Conservation (phyloP, 1,140 invertebrate species). For the Ridgeia piscesae region DNA sequence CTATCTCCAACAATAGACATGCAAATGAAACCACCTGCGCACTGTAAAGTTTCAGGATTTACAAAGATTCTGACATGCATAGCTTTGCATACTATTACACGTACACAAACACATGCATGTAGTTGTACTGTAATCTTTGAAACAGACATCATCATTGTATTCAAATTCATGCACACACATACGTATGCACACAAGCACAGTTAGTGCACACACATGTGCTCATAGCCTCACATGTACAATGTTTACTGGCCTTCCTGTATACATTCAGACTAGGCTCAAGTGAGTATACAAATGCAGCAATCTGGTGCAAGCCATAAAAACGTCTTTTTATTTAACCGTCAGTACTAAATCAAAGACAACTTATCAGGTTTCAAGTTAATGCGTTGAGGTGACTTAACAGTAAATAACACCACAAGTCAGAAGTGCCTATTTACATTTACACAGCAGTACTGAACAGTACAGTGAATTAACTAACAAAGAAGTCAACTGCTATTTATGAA, state of each 20-base stretch:
- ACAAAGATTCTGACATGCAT: conserved; percentile 20
- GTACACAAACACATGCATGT: conserved; percentile 9
- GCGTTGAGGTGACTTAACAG: not conserved
- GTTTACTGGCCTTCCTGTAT: not conserved
- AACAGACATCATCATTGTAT: too few relatives aligned
- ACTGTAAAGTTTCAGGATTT: not conserved
- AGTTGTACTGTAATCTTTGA: not conserved
- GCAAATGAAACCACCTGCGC: not conserved
- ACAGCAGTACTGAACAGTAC: not conserved
- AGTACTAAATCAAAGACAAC: not conserved
- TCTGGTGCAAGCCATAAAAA: not conserved
- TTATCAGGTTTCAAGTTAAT: not conserved
- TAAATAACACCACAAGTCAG: not conserved
- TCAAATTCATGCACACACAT: too few relatives aligned
- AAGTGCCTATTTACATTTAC: not conserved
- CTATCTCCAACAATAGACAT: not conserved
- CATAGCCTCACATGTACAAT: not conserved
- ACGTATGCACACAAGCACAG: too few relatives aligned
- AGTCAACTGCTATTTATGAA: not conserved
- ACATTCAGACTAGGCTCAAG: not conserved
- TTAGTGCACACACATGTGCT: too few relatives aligned
- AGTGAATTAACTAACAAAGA: not conserved
- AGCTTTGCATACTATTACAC: not conserved
- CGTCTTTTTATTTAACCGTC: not conserved
- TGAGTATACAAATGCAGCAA: not conserved